phyloP scores from a whole-genome alignment of 1,140 invertebrate genomes.

The Meteorus sp. region DNA sequence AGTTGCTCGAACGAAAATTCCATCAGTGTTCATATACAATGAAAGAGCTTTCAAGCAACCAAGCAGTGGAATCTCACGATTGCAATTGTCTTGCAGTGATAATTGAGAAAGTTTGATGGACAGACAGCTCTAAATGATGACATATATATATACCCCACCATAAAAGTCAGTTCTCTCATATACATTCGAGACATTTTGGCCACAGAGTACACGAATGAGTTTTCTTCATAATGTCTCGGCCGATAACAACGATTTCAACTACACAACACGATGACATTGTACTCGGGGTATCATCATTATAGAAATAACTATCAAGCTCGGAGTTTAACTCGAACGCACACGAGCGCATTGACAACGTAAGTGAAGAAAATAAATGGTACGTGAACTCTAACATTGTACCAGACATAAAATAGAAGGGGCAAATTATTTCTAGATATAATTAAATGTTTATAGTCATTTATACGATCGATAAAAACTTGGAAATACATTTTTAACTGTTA shows the following conservation, averaged over 20 bases:
- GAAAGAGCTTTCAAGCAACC: neutral
- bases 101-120: slow-evolving; percentile 26
- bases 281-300: slow-evolving; percentile 10
- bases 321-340: slow-evolving; percentile 11
- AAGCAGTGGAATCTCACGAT: neutral
- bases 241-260: slow-evolving; percentile 10
- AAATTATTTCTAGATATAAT: too few relatives aligned
- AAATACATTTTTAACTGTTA: too few relatives aligned
- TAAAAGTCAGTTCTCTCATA: too few relatives aligned
- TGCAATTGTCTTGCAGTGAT: slow-evolving; percentile 8
- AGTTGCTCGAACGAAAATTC: neutral
- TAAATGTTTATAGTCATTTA: slow-evolving; percentile 1
- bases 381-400: too few relatives aligned
- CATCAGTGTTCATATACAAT: neutral
- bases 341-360: neutral
- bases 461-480: too few relatives aligned
- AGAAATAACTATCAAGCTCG: slow-evolving; percentile 19
- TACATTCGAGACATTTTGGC: neutral
- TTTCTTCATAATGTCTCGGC: neutral
- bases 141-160: too few relatives aligned
- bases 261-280: neutral
- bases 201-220: neutral
- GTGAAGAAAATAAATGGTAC: slow-evolving; percentile 14
- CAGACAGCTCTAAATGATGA: too few relatives aligned
- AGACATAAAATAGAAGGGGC: too few relatives aligned